Base-by-base conservation (phyloP, 2,797 vertebrate genomes). In the Melanitta fusca region DNA sequence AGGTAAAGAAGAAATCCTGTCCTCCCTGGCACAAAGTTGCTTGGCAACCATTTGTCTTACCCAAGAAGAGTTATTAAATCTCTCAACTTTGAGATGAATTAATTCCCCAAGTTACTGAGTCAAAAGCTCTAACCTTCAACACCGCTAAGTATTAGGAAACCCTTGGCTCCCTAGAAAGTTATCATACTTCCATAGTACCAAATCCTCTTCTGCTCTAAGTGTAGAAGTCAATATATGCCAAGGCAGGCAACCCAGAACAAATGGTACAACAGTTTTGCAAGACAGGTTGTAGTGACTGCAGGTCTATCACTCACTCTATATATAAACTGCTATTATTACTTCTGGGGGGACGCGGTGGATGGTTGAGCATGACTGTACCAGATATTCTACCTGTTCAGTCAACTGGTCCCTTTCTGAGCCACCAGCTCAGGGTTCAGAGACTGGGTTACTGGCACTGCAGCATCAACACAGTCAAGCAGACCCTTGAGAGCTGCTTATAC, bases 11-110 rank as follows among this genome's bases (percentile, higher is more conserved):
- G 69, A 89, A 94, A 96, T 62, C 24, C 34, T 56, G 45, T 64
- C 57, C 81, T 78, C 32, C 85, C 69, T 47, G 41, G 54, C 34
- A 74, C 5, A 1, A 77, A 80, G 72, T 78, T 83, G 54, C 86
- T 89, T 74, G 32, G 84, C 79, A 92, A 96, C 81, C 72, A 71
- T 78, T 74, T 83, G 51, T 82, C 93, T 88, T 88, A 74, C 36
- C 91, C 84, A 83, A 72, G 65, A 94, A 91, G 3, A 85, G 49
- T 64, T 87, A 88, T 49, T 85, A 89, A 80, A 74, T 83, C 57
- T 88, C 71, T 79, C 61, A 73, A 94, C 17, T 64, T 34, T 49
- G 20, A 82, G 61, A 74, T 74, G 1, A 91, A 93, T 89, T 89
- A 78, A 83, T 82, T 92, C n/a, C 71, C 57, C 68, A 51, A 27